phyloP scores from a whole-genome alignment of 2,113 vertebrate species.

The Ailuropoda melanoleuca region DNA sequence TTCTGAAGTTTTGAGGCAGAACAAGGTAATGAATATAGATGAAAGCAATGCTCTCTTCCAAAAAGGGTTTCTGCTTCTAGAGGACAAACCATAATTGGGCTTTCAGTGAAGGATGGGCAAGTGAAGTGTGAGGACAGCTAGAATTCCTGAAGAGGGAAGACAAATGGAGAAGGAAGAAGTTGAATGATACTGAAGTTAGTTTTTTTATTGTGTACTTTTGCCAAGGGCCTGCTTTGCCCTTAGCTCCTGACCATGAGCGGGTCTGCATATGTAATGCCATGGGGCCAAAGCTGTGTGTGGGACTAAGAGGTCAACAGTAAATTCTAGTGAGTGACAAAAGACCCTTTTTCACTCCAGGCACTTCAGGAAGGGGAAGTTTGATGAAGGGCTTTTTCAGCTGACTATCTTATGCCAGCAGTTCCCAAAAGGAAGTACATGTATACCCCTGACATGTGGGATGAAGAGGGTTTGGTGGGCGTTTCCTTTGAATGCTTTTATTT shows the following conservation, averaged over 20 bases:
- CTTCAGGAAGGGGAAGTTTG: not conserved
- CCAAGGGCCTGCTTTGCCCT: not conserved
- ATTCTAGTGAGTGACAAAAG: not conserved
- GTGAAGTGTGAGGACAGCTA: not conserved
- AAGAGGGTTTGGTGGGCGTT: not conserved
- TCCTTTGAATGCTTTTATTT: not conserved
- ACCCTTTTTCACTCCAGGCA: not conserved
- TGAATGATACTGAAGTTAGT: not conserved
- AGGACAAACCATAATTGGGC: not conserved
- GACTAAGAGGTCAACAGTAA: not conserved
- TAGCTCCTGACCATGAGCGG: not conserved
- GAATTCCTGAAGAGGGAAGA: not conserved
- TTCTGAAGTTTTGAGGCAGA: conserved; percentile 19
- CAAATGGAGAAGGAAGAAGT: not conserved
- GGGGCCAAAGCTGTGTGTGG: too few relatives aligned
- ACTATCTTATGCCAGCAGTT: not conserved
- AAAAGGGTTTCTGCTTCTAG: not conserved
- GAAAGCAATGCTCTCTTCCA: not conserved
- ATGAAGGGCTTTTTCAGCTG: not conserved
- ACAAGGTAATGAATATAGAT: not conserved
- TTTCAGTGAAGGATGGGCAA: not conserved
- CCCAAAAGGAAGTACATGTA: not conserved
- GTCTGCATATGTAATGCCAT: rapidly evolving
- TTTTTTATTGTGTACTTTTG: not conserved
- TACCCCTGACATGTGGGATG: not conserved